Percentiles rank a stretch among this genome's conserved stretches.
phyloP scores from a whole-genome alignment of 2,113 vertebrate genomes.

The Centropus bengalensis region DNA sequence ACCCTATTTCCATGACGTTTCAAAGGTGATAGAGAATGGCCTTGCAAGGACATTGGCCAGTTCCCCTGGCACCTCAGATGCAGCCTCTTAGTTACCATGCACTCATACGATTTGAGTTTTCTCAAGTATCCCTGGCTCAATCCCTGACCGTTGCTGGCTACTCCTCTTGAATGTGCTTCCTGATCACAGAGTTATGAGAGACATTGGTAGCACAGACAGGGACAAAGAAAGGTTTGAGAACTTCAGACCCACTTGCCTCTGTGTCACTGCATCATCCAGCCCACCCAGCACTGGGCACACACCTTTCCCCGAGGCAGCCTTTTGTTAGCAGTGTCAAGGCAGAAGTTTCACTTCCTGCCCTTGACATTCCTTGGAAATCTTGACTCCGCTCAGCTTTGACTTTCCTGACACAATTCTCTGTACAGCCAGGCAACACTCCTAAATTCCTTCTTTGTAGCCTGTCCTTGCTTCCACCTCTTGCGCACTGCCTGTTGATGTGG shows the following conservation, averaged over 20 bases:
- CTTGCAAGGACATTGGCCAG: background rate
- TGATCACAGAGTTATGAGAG: background rate
- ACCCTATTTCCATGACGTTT: background rate
- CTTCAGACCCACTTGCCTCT: background rate
- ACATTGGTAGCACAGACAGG: background rate
- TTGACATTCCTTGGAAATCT: background rate
- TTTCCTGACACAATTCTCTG: background rate
- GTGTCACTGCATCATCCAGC: background rate
- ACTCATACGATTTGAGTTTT: fast-evolving
- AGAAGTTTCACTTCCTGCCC: background rate
- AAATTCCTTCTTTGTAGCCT: background rate
- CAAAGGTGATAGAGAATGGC: background rate
- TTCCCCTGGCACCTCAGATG: background rate
- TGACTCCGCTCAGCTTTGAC: background rate
- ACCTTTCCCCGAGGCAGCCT: background rate
- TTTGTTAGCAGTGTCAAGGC: background rate
- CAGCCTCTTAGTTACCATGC: background rate
- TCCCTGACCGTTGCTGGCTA: background rate
- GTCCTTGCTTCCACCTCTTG: background rate
- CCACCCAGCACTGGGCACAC: background rate
- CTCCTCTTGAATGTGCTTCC: background rate
- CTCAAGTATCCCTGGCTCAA: background rate
- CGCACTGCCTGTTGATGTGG: background rate
- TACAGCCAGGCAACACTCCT: background rate
- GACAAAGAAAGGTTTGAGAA: background rate